phyloP scores from a whole-genome alignment of 1,140 invertebrate genomes.

The Myzus persicae region DNA sequence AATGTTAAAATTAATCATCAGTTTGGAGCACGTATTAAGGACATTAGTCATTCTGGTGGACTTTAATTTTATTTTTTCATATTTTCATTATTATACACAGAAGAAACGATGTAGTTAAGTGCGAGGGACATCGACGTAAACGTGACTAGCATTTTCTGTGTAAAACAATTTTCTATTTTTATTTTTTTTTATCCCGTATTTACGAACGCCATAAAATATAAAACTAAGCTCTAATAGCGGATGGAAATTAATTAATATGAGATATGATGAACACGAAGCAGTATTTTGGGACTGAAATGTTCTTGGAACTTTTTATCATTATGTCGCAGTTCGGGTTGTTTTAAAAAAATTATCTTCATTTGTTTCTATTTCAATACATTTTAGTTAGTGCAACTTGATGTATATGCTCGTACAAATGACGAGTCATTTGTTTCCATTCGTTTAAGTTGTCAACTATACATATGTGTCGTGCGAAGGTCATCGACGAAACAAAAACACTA shows the following conservation, averaged over 20 bases:
- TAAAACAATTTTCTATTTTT: slow-evolving; percentile 33
- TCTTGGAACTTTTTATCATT: neutral
- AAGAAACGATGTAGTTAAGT: slow-evolving; percentile 40
- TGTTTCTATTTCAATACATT: too few species aligned
- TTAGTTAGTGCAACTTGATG: too few species aligned
- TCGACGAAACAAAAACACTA: too few species aligned
- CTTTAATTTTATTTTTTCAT: neutral
- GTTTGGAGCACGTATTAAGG: slow-evolving; percentile 25
- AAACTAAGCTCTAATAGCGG: neutral
- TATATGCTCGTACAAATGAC: too few species aligned
- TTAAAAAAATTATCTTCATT: too few species aligned
- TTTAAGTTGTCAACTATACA: too few species aligned
- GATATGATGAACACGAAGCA: neutral
- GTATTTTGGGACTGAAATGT: neutral
- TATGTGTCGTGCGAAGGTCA: too few species aligned
- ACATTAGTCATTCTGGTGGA: slow-evolving; percentile 38
- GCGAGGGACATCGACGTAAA: neutral
- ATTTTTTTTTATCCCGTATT: neutral
- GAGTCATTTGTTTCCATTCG: too few species aligned
- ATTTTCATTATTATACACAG: slow-evolving; percentile 49
- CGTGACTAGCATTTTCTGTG: slow-evolving; percentile 49
- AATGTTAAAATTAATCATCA: slow-evolving; percentile 40
- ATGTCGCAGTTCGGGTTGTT: too few species aligned
- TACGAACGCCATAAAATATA: neutral
- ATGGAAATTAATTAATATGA: neutral